Conservation (phyloP, 2,113 vertebrate genomes). For the Acrocephalus kingi region DNA sequence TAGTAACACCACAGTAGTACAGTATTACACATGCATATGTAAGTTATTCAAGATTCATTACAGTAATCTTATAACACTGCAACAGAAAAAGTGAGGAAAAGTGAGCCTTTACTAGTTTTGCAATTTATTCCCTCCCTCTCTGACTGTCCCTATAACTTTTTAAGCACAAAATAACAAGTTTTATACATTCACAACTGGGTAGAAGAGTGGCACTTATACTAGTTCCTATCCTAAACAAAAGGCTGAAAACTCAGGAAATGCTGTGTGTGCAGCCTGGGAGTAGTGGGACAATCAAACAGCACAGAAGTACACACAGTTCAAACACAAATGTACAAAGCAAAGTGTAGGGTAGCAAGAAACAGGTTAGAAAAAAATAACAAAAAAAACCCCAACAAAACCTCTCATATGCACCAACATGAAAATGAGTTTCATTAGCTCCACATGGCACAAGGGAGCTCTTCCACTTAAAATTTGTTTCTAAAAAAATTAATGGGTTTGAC, state of each 20-base stretch:
- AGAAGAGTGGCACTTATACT: neutral
- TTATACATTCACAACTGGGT: neutral
- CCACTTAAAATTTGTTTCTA: neutral
- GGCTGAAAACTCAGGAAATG: neutral
- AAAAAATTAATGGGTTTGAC: neutral
- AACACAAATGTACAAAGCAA: rapidly evolving
- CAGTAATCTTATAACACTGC: neutral
- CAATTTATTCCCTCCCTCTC: neutral
- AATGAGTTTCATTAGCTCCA: neutral
- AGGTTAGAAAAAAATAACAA: neutral
- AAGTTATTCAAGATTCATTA: neutral
- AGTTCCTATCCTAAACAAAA: neutral
- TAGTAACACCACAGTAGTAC: neutral
- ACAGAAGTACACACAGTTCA: rapidly evolving
- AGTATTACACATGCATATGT: neutral
- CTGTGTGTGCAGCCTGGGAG: neutral
- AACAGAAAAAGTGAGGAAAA: neutral
- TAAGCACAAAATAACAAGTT: neutral
- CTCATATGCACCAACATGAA: neutral
- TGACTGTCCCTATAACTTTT: rapidly evolving
- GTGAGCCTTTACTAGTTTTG: neutral
- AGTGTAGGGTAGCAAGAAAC: neutral
- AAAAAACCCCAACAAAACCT: neutral
- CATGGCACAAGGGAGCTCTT: neutral
- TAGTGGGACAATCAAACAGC: neutral